Percentiles rank a stretch among this genome's conserved stretches.
phyloP scores from a whole-genome alignment of 2,113 vertebrate genomes.

The Pandion haliaetus region DNA sequence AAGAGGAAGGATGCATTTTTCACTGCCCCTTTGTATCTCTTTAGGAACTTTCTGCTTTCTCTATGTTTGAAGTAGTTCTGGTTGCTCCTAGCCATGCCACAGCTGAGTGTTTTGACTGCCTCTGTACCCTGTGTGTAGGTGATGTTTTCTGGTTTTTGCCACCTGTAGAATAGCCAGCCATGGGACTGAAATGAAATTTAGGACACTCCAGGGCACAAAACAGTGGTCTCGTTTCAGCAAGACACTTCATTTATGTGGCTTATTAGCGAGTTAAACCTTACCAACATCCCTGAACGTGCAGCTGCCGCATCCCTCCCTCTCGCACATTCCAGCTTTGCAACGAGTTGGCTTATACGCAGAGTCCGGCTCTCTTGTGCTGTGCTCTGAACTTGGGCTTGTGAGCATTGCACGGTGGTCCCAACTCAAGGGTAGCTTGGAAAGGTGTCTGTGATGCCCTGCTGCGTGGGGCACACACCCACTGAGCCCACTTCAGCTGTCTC shows the following conservation, averaged over 20 bases:
- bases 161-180: background rate
- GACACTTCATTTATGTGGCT: background rate
- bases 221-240: background rate
- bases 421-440: background rate
- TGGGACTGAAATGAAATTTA: background rate
- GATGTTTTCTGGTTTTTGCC: background rate
- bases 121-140: background rate
- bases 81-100: background rate
- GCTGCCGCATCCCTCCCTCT: background rate
- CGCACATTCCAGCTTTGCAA: background rate
- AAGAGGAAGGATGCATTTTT: background rate
- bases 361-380: background rate
- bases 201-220: background rate
- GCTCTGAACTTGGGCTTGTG: background rate
- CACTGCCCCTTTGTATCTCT: background rate
- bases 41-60: background rate
- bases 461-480: no score
- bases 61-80: background rate
- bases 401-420: background rate
- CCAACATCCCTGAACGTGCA: background rate
- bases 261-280: background rate
- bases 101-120: background rate
- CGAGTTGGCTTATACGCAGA: fast-evolving
- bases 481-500: background rate
- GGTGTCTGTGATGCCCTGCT: background rate